Conservation (phyloP, 2,888 invertebrate species). For the Noctua pronuba region DNA sequence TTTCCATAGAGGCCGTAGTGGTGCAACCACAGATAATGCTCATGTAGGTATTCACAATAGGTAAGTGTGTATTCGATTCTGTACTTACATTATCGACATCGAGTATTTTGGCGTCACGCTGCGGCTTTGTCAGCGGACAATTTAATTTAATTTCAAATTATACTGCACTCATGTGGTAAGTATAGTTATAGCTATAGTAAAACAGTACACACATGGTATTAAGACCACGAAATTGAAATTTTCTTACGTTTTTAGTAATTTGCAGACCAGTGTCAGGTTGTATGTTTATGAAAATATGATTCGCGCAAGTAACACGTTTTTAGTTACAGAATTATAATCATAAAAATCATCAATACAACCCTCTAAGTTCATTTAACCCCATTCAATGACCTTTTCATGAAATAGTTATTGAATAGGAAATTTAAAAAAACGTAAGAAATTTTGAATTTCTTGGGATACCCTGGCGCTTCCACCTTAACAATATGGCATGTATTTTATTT, state of each 20-base stretch:
- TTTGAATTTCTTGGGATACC: too few species aligned
- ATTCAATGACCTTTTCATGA: too few species aligned
- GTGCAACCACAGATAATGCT: not conserved
- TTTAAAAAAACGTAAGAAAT: too few species aligned
- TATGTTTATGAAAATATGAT: too few species aligned
- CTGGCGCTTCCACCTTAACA: too few species aligned
- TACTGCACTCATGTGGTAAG: not conserved
- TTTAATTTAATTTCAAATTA: not conserved
- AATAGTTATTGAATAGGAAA: too few species aligned
- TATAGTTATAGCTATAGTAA: not conserved
- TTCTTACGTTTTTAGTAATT: too few species aligned
- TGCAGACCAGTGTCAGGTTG: too few species aligned
- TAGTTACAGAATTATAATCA: too few species aligned
- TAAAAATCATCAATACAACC: too few species aligned
- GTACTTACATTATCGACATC: not conserved
- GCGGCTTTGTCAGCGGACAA: not conserved
- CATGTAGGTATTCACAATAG: not conserved
- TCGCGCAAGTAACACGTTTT: too few species aligned
- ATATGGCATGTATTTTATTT: not conserved
- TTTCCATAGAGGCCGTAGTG: constrained; percentile 6
- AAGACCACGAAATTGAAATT: not conserved
- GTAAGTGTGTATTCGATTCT: not conserved
- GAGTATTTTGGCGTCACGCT: not conserved
- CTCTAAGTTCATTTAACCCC: too few species aligned
- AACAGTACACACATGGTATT: not conserved